phyloP scores from a whole-genome alignment of 2,888 invertebrate genomes.

The Epistrophe eligans region DNA sequence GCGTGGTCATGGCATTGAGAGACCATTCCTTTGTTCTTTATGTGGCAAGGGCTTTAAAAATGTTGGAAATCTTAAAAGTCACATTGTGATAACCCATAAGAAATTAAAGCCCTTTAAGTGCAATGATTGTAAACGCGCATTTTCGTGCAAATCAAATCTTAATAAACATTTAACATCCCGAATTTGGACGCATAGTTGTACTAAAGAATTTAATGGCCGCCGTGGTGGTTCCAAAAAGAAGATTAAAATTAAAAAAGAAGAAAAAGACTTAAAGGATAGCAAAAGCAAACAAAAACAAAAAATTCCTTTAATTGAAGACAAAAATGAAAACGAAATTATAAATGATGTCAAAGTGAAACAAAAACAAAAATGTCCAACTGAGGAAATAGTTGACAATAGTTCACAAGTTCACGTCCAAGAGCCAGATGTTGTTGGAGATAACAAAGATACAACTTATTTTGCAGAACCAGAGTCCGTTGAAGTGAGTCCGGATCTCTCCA shows the following conservation, averaged over 20 bases:
- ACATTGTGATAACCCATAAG: slow-evolving; percentile 14
- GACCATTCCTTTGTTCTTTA: slow-evolving; percentile 5
- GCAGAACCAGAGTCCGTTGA: not conserved
- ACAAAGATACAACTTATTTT: not conserved
- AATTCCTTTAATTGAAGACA: not conserved
- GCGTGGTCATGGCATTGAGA: slow-evolving; percentile 18
- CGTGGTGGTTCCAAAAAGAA: slow-evolving; percentile 4
- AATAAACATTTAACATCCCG: slow-evolving; percentile 14
- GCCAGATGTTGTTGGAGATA: not conserved
- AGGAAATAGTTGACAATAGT: not conserved
- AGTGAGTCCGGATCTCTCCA: not conserved
- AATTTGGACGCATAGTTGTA: slow-evolving; percentile 6
- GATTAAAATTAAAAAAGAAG: not conserved
- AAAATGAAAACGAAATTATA: not conserved
- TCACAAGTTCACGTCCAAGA: not conserved
- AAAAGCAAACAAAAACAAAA: not conserved
- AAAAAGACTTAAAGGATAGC: not conserved
- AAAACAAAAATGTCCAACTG: not conserved
- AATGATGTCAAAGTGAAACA: not conserved
- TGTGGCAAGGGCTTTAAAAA: slow-evolving; percentile 21
- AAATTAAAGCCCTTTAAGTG: slow-evolving; percentile 31
- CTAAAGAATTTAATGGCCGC: not conserved
- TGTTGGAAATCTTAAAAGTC: slow-evolving; percentile 15
- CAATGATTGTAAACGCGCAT: slow-evolving; percentile 22
- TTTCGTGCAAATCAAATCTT: slow-evolving; percentile 29